Percentiles rank a stretch among this genome's conserved stretches.
phyloP scores from a whole-genome alignment of 2,888 invertebrate species.

The Brenthis daphne region DNA sequence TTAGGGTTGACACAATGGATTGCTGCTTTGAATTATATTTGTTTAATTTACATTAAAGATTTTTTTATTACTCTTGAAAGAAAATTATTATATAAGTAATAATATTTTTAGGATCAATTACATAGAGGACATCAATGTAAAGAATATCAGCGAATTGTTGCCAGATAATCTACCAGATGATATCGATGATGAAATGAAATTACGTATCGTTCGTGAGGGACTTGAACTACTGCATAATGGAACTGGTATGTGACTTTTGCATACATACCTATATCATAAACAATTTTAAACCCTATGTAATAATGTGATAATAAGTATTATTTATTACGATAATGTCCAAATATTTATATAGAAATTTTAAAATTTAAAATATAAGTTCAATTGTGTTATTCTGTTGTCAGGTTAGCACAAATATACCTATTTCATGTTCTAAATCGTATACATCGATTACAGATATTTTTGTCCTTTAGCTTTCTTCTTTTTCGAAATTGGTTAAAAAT shows the following conservation, averaged over 20 bases:
- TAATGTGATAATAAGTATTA: no score
- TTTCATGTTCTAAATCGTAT: no score
- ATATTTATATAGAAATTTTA: no score
- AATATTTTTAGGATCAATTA: constrained; percentile 38
- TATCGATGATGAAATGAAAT: constrained; percentile 62
- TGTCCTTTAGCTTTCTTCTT: no score
- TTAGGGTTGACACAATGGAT: not conserved
- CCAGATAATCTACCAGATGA: constrained; percentile 59
- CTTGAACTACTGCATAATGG: constrained; percentile 87
- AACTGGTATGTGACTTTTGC: constrained; percentile 76
- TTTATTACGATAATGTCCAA: no score
- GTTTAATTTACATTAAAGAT: no score
- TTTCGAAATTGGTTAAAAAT: no score
- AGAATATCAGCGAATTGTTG: constrained; percentile 59
- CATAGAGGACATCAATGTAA: constrained; percentile 55
- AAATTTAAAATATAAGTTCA: no score
- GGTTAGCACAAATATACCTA: not conserved
- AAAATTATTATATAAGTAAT: not conserved
- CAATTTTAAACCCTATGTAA: no score
- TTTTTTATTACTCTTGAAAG: not conserved
- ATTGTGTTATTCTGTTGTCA: not conserved
- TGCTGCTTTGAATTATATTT: no score
- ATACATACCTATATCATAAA: constrained; percentile 19
- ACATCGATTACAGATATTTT: no score
- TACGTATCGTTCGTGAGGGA: constrained; percentile 79